These are phyloP conservation scores for Peromyscus eremicus DNA, from an alignment of 2,797 vertebrate species.

Conservation along the genomic window DNA sequence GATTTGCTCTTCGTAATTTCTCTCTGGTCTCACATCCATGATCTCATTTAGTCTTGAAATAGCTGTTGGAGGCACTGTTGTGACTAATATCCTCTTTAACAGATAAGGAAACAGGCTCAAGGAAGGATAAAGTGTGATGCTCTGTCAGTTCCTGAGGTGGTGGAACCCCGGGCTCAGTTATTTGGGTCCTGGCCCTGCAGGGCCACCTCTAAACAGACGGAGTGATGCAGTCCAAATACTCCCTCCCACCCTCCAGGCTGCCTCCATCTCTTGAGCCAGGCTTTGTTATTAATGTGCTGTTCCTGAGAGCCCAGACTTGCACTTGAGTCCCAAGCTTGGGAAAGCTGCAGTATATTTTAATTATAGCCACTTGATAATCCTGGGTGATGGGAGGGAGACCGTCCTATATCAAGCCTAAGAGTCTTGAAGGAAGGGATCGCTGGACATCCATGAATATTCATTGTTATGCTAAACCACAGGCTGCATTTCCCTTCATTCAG, in stretches of 20 bases:
- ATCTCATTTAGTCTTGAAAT: conserved; percentile 12
- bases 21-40: neutral
- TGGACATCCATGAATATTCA: conserved; percentile 67
- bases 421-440: conserved; percentile 25
- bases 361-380: conserved; percentile 74
- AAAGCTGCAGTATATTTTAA: conserved; percentile 68
- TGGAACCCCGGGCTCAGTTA: neutral
- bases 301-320: conserved; percentile 5
- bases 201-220: neutral
- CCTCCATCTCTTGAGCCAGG: neutral
- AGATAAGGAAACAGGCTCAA: conserved; percentile 52
- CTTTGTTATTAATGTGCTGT: conserved; percentile 59
- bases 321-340: conserved; percentile 45
- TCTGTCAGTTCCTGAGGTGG: neutral
- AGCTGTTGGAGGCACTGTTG: neutral
- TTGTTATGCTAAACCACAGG: conserved; percentile 58
- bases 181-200: neutral
- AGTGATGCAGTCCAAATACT: neutral
- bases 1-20: neutral
- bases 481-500: conserved; percentile 43
- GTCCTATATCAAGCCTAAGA: conserved; percentile 29
- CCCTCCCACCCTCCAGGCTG: neutral
- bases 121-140: neutral
- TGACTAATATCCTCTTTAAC: conserved; percentile 43
- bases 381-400: neutral